phyloP scores from a whole-genome alignment of 2,113 vertebrate species.

The Synodontis membranacea region DNA sequence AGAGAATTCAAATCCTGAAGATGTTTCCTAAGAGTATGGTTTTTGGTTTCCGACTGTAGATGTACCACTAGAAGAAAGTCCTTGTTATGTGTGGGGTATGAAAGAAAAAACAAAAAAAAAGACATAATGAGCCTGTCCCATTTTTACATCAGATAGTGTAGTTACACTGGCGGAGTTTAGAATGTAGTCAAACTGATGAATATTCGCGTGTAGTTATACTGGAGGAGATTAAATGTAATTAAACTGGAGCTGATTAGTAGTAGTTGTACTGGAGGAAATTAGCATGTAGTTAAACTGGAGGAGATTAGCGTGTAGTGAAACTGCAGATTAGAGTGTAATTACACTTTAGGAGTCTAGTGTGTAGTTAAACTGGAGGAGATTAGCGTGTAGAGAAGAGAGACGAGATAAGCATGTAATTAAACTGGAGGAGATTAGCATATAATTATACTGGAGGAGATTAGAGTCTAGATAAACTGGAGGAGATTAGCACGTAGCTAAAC shows the following conservation, averaged over 20 bases:
- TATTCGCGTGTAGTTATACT: not conserved
- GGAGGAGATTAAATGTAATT: not conserved
- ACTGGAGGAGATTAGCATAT: not conserved
- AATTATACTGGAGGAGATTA: not conserved
- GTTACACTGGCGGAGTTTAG: slow-evolving; percentile 55
- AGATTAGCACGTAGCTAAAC: not conserved
- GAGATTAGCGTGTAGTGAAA: not conserved
- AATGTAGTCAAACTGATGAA: not conserved
- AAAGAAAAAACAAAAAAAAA: slow-evolving; percentile 49
- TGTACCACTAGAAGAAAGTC: not conserved
- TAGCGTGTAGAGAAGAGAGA: not conserved
- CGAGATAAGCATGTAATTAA: not conserved
- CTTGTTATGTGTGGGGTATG: slow-evolving; percentile 33
- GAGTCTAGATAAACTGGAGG: too few relatives aligned
- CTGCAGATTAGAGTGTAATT: not conserved
- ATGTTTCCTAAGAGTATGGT: not conserved
- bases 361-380: not conserved
- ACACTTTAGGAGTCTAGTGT: not conserved
- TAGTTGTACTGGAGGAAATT: not conserved
- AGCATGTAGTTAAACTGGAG: not conserved
- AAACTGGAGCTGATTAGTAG: not conserved
- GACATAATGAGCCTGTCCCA: slow-evolving; percentile 1
- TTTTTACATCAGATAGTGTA: slow-evolving; percentile 7
- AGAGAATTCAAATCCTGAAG: not conserved
- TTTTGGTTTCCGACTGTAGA: not conserved